Evolutionary conservation across 2,113 vertebrate species (phyloP).

Genomic region (Spermophilus dauricus): DNA sequence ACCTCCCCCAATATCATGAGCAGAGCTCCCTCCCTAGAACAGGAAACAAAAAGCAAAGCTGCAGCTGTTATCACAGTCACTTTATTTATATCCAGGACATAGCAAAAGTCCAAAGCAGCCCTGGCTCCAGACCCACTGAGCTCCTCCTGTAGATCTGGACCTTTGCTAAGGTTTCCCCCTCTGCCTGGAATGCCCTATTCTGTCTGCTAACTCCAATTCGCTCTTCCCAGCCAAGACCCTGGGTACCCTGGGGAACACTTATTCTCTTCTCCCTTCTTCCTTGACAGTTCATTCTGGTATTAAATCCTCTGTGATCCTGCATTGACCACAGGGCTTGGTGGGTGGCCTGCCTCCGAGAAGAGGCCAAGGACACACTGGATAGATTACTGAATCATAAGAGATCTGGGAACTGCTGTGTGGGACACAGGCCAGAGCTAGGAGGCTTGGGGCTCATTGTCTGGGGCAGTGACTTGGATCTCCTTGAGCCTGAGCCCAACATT

Average conservation of each 20-base stretch:
- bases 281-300: neutral
- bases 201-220: neutral
- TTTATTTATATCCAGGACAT: slow-evolving; percentile 71
- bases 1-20: neutral
- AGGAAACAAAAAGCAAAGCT: slow-evolving; percentile 21
- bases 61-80: slow-evolving; percentile 18
- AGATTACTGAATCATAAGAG: neutral
- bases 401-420: neutral
- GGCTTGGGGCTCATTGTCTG: neutral
- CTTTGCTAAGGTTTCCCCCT: neutral
- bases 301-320: neutral
- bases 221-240: neutral
- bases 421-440: neutral
- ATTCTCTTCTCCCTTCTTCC: neutral
- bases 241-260: neutral
- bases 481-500: neutral
- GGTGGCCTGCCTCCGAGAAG: neutral
- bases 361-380: neutral
- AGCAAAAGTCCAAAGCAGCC: neutral
- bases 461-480: neutral
- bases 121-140: neutral
- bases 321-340: neutral
- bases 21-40: neutral
- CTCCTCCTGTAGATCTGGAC: neutral
- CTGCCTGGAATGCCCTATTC: neutral